These are phyloP conservation scores for Dryomyza anilis DNA, from an alignment of 2,888 invertebrate species.

Conservation along the genomic window DNA sequence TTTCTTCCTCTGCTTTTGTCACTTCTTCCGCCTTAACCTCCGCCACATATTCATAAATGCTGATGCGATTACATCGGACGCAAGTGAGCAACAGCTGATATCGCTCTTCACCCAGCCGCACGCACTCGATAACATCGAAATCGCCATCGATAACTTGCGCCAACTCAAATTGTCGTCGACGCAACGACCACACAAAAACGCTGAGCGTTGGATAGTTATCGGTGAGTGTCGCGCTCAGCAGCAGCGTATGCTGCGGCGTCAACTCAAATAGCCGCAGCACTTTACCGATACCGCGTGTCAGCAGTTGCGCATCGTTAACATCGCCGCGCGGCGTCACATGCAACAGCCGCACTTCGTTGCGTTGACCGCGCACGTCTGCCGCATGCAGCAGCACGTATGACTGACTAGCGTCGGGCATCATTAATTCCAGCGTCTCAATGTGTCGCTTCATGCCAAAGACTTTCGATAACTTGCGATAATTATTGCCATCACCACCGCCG, in stretches of 20 bases:
- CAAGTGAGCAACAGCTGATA: conserved; percentile 51
- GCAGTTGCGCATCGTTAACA: conserved; percentile 50
- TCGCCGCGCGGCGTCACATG: conserved; percentile 37
- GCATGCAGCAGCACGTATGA: conserved; percentile 45
- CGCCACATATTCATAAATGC: conserved; percentile 39
- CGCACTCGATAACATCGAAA: conserved; percentile 49
- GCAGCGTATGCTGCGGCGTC: conserved; percentile 17
- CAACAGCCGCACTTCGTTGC: conserved; percentile 51
- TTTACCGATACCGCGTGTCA: conserved; percentile 45
- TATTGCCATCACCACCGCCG: conserved; percentile 33
- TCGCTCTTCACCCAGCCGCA: conserved; percentile 28
- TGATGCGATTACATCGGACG: conserved; percentile 46
- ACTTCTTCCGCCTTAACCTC: accelerated
- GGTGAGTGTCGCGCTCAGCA: conserved; percentile 41
- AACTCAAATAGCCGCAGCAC: conserved; percentile 42
- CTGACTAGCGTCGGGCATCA: not conserved
- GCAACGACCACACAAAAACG: conserved; percentile 41
- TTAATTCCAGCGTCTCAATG: conserved; percentile 39
- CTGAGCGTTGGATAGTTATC: conserved; percentile 43
- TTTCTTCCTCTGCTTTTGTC: too few relatives aligned
- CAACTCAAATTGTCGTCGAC: conserved; percentile 41
- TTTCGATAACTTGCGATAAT: too few relatives aligned
- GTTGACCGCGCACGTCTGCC: conserved; percentile 35
- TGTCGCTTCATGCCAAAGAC: conserved; percentile 45
- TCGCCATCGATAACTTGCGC: conserved; percentile 51